Evolutionary conservation across 1,140 invertebrate species (phyloP), one percentile per base, ranked within the genome.

Genomic region (Teleopsis dalmanni): DNA sequence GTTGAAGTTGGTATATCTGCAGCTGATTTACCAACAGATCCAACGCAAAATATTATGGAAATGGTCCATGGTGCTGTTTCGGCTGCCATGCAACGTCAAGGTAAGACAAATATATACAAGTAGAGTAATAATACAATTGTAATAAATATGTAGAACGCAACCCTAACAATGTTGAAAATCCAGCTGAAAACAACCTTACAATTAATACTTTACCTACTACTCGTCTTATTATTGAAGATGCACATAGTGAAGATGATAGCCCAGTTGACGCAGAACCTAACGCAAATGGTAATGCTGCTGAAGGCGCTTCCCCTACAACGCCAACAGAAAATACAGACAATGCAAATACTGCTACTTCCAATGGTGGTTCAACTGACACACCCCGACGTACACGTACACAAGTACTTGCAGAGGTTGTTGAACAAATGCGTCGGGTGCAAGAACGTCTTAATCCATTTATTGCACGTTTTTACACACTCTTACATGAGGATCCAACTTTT

Each of bases 361-460:
- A 25, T 0, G 27, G 43, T 13, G 40, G 37, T 11, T 42, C 31
- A 11, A 34, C 47, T 14, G 42, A 40, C 33, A 36, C 42, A 8
- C 55, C 60, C 6, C 72, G 72, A 23, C 60, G 76, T 52, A 69
- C 78, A 49, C 62, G 79, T 13, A 73, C 80, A 3, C 60, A 71
- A 22, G 76, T 78, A 52, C 73, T 85, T 70, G 80, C 78, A 22
- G 73, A 77, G 52, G 66, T 85, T 10, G 65, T 85, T 40, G 76
- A 79, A 38, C 72, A 74, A 51, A 72, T 83, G 41, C 62, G 73
- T 31, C 64, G 69, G n/a, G 74, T 83, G 3, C 80, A 84, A 53
- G 66, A 66, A n/a, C 74, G 81, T 40, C 66, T 86, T 25, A 69
- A 76, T 52, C 82, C 83, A 2, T 82, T 80, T 49, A 60, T 85